Evolutionary conservation across 2,888 invertebrate species (phyloP), one percentile per base, ranked within the genome.

Genomic region (Netelia inedita): DNA sequence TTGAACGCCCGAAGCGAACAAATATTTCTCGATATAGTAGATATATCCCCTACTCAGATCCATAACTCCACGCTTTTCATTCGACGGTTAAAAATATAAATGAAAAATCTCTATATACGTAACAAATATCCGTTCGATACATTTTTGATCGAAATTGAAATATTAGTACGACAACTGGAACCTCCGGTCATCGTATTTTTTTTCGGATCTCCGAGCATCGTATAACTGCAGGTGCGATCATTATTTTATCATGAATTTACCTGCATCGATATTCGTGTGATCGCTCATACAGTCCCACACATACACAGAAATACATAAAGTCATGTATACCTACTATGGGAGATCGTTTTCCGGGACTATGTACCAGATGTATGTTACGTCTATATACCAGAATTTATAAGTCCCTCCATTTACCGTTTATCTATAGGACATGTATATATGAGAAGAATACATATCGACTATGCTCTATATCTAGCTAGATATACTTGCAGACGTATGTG

Each of bases 221-320:
- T 55, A 66, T 28, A 80, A 55, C 66, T 55, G 8, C 86, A 85
- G 53, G 75, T 82, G 76, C 84, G 72, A 85, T 35, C 85, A 89
- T 89, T 88, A 89, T 89, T 89, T 85, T 81, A 83, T 80, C 83
- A 86, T 57, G 57, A 57, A 72, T 72, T 72, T 57, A 72, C 57
- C 41, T 21, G 41, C 28, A 35, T 41, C 10, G 10, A 46, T 46
- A 46, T 46, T 14, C 14, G 14, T 46, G 3, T 46, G 14, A 55
- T 46, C 35, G 55, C 46, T 14, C 46, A 46, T 14, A 46, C 57
- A 57, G 19, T 11, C 41, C 19, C 21, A 23, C 23, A 50, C 61
- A 50, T 10, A 46, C 61, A 74, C n/a, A 23, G 41, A n/a, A n/a
- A 46, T 23, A 28, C 43, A 74, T 50, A 74, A 63, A 50, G 59